Base-by-base conservation (phyloP, 2,113 vertebrate species). In the Festucalex cinctus region DNA sequence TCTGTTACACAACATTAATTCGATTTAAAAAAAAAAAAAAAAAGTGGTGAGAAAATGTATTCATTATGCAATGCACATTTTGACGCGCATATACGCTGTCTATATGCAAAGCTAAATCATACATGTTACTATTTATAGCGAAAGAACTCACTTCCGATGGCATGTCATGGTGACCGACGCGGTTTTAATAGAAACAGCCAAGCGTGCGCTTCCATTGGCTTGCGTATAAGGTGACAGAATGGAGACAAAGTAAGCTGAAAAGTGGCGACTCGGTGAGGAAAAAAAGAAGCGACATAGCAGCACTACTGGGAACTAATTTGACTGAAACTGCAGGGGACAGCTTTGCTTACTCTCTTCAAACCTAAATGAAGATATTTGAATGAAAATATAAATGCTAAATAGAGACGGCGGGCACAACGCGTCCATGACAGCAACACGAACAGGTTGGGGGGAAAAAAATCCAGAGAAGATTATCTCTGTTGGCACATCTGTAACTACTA, bases 401-500 rank as follows among this genome's bases (percentile, higher is more conserved):
- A 54, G 4, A 0, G 16, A 43, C 26, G 37, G 41, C 58, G 32
- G 59, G 54, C 36, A 44, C 3, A 32, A 10, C 65, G 51, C 19
- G 19, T 36, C 22, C 60, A 59, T 17, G 71, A 59, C 39, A 68
- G 56, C 12, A 24, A 24, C 69, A 66, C 17, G 68, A 75, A 74
- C 84, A 84, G 79, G 74, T 78, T 78, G 74, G 43, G 17, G 41
- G 41, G 60, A 65, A 36, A 63, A 80, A 36, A 7, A 26, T 62
- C 63, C 75, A 43, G 46, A 1, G 68, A 22, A 75, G 76, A 63
- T 65, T 68, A 74, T 85, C 81, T 79, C 66, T 74, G 54, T 76
- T 77, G 72, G 63, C 73, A 83, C 86, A 90, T 90, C 86, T 91
- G 81, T 71, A 85, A 74, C 71, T 44, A 75, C 22, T 13, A 41